Percentiles rank a stretch among this genome's conserved stretches.
Conservation (phyloP, 2,113 vertebrate genomes). For the Australoheros scitulus region DNA sequence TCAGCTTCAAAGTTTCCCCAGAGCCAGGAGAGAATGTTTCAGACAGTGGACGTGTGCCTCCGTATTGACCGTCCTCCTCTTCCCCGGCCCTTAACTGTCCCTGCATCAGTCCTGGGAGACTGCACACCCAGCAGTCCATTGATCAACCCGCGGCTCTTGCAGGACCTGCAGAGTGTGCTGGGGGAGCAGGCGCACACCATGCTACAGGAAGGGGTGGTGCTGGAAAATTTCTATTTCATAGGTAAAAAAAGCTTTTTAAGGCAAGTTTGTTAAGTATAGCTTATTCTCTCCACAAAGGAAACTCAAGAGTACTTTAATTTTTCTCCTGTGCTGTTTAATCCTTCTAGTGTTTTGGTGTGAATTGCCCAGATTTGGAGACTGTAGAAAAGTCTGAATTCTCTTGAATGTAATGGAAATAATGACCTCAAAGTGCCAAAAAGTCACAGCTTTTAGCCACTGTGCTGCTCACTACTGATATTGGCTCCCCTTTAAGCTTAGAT, state of each 20-base stretch:
- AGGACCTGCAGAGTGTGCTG: constrained; percentile 73
- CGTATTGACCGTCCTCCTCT: constrained; percentile 81
- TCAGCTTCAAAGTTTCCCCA: constrained; percentile 9
- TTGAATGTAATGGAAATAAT: neutral
- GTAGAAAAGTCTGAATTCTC: accelerated
- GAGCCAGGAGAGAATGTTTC: constrained; percentile 70
- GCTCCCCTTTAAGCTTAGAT: neutral
- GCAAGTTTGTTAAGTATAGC: neutral
- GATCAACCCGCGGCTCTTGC: constrained; percentile 52
- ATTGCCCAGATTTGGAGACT: neutral
- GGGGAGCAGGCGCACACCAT: constrained; percentile 40
- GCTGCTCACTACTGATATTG: neutral
- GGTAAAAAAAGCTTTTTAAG: constrained; percentile 58
- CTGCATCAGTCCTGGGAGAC: constrained; percentile 7
- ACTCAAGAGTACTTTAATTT: neutral
- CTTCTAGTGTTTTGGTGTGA: neutral
- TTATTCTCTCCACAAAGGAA: neutral
- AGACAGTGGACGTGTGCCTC: constrained; percentile 81
- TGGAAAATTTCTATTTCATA: constrained; percentile 82
- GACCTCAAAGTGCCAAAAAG: neutral
- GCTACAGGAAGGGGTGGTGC: constrained; percentile 71
- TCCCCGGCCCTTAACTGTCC: constrained; percentile 9
- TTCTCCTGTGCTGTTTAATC: neutral
- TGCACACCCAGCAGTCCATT: accelerated
- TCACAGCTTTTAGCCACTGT: neutral